These are phyloP conservation scores for Aldabrachelys gigantea DNA, from an alignment of 2,113 vertebrate genomes.

Conservation along the genomic window DNA sequence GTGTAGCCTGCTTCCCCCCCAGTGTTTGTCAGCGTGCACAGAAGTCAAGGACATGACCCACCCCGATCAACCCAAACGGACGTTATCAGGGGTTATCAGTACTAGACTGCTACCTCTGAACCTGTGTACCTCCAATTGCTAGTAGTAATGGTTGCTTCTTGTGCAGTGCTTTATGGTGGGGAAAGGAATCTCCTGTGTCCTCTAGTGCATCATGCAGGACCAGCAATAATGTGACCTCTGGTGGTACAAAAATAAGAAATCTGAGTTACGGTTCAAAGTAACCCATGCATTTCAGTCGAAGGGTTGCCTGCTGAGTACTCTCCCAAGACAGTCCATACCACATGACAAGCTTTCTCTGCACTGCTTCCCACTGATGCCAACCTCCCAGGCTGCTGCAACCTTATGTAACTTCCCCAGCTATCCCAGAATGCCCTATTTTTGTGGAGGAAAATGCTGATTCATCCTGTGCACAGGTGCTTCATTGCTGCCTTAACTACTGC, in stretches of 20 bases:
- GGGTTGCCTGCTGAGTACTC: neutral
- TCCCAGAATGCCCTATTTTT: neutral
- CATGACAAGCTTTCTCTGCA: neutral
- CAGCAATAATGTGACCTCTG: neutral
- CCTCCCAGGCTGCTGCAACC: conserved; percentile 41
- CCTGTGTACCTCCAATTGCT: neutral
- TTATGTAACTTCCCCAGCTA: conserved; percentile 51
- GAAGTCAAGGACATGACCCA: conserved; percentile 36
- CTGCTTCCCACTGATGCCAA: neutral
- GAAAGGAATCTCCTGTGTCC: neutral
- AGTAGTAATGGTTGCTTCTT: neutral
- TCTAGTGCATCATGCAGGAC: rapidly evolving
- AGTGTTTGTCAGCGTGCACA: neutral
- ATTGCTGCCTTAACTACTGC: neutral
- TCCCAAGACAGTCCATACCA: rapidly evolving
- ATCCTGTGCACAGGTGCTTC: conserved; percentile 30
- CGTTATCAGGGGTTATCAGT: neutral
- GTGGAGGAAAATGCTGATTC: conserved; percentile 52
- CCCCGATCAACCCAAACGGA: conserved; percentile 18
- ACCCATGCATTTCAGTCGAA: neutral
- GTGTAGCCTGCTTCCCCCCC: conserved; percentile 11
- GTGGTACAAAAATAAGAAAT: neutral
- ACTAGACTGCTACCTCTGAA: too few relatives aligned
- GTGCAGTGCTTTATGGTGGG: rapidly evolving
- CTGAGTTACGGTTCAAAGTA: rapidly evolving